Evolutionary conservation across 2,888 invertebrate genomes (phyloP), one percentile per base, ranked within the genome.

Genomic region (Metallyticus violacea): DNA sequence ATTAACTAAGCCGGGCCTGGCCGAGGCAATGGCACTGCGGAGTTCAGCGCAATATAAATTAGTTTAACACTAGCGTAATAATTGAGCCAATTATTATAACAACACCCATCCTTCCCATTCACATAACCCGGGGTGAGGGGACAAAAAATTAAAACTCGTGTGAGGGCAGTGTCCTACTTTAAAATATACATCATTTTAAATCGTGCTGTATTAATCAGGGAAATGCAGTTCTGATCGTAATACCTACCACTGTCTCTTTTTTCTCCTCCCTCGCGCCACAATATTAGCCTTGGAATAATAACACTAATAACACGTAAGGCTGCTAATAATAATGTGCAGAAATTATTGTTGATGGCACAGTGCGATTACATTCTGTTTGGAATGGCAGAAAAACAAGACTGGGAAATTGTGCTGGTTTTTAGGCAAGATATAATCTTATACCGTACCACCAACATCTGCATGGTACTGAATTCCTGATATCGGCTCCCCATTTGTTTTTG

Each of bases 21-120:
- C 28, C 83, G 26, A 62, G 40, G 40, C 40, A 62, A 62, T 62
- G 26, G 27, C 29, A 77, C 77, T 77, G 25, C n/a, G n/a, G n/a
- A 27, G 82, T 82, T 76, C 82, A 28, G 22, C 77, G 83, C 29
- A 83, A 83, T 83, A 83, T 83, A 83, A 83, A 83, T 83, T 83
- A 83, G 83, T 83, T 83, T 83, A 83, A 83, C 83, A 83, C 83
- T 83, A 83, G 83, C 83, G 83, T 28, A 83, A 83, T 83, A 83
- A 83, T 83, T 83, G 83, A 83, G 77, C 83, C 83, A 83, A 83
- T 83, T 83, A 83, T 83, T 83, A 83, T 83, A 83, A 83, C 83
- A 83, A 83, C 83, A 77, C 83, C 28, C 83, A 77, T 62, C 77
- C 77, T 62, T 83, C 82, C 26, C 26, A 62, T 62, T 76, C 26